Evolutionary conservation across 2,797 vertebrate species (phyloP).

Genomic region (Taenioides sp.): DNA sequence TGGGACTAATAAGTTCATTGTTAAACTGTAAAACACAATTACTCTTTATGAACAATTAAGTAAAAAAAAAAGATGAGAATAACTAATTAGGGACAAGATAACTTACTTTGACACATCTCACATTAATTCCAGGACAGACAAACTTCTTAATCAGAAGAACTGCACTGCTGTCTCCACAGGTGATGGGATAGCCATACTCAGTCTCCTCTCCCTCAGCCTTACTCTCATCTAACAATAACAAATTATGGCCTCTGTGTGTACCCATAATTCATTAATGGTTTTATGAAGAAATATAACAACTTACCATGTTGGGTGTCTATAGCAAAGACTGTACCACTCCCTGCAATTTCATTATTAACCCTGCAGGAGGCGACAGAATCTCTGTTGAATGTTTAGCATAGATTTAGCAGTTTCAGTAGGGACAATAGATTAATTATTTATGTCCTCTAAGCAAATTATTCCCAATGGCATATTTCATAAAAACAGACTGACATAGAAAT

Average conservation of each 20-base stretch:
- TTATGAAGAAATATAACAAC: slow-evolving; percentile 21
- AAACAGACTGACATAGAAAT: not conserved
- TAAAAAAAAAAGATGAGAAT: not conserved
- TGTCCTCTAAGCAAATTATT: not conserved
- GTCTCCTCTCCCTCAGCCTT: slow-evolving; percentile 69
- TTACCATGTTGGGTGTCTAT: slow-evolving; percentile 83
- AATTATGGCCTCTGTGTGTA: not conserved
- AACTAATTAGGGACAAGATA: not conserved
- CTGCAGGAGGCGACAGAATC: slow-evolving; percentile 74
- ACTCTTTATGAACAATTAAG: not conserved
- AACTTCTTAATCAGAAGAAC: slow-evolving; percentile 94
- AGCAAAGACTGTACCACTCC: slow-evolving; percentile 82
- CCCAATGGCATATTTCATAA: not conserved
- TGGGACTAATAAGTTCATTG: slow-evolving; percentile 92
- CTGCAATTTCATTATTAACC: slow-evolving; percentile 80
- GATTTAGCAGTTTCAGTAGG: not conserved
- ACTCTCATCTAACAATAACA: slow-evolving; percentile 43
- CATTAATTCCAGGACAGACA: slow-evolving; percentile 93
- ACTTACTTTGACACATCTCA: slow-evolving; percentile 89
- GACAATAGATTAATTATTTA: not conserved
- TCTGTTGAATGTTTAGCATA: not conserved
- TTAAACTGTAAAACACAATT: slow-evolving; percentile 81
- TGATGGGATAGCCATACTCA: slow-evolving; percentile 92
- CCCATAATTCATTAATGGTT: not conserved
- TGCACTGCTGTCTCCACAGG: slow-evolving; percentile 91